Base-by-base conservation (phyloP, 1,140 invertebrate genomes). In the Hyposmocoma kahamanoa region DNA sequence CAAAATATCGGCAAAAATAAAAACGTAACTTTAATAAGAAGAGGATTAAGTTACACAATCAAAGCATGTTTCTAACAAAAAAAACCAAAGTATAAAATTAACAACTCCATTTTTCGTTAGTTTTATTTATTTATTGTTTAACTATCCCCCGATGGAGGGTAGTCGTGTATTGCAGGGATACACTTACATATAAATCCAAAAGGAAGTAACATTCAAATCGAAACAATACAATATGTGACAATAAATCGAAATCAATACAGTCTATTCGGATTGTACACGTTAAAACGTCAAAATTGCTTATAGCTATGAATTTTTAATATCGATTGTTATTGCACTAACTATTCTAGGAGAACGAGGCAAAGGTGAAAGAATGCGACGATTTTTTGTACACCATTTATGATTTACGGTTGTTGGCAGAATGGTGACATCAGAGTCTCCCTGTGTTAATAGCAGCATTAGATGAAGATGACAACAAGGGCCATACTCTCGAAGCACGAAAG, bases 261-360 rank as follows among this genome's bases (percentile, higher is more conserved):
- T 82, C 81, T 84, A 84, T 81, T 71, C 63, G 63, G 75, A 77
- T 82, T 79, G 81, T 84, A 81, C 72, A 84, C 62, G 66, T 63
- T 73, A 63, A 73, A 79, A 82, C 74, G 64, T 79, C 74, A 56
- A 82, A n/a, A 77, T 69, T 73, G 65, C 68, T 76, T 76, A 76
- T 41, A 42, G 21, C 69, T 69, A 75, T 55, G 51, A 38, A 65
- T 58, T 57, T 58, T 63, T 62, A 62, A 53, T 62, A 67, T 60
- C 64, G 56, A 67, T 61, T 56, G 46, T 74, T 71, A 75, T 79
- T 71, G 68, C 71, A 65, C 72, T 76, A 78, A 68, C 73, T 75
- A 73, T 43, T 42, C n/a, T 56, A 59, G 59, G 62, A 50, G 53
- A 44, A 21, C 26, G 43, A 57, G n/a, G n/a, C n/a, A n/a, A n/a